phyloP scores from a whole-genome alignment of 2,797 vertebrate species.

The Tiaroga cobitis region DNA sequence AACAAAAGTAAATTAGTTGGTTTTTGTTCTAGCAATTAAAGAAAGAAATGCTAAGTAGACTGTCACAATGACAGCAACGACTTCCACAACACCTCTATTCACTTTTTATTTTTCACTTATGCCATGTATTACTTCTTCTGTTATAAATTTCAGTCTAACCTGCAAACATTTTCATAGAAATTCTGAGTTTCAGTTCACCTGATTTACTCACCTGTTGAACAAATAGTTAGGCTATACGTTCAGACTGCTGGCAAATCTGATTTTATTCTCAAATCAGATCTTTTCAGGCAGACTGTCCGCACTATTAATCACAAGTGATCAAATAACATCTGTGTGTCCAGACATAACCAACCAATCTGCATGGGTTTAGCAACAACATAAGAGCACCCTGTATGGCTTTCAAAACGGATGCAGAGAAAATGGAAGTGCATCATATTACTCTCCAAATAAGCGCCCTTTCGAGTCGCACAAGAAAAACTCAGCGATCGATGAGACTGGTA shows the following conservation, averaged over 20 bases:
- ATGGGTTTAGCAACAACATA: no score
- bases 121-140: background rate
- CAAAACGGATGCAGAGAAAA: no score
- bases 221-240: constrained; percentile 1
- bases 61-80: background rate
- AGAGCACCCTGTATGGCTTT: no score
- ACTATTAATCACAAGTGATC: background rate
- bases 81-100: background rate
- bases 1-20: background rate
- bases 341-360: no score
- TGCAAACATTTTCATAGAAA: background rate
- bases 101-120: background rate
- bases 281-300: background rate
- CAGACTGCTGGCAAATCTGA: no score
- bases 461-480: no score
- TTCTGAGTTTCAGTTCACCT: background rate
- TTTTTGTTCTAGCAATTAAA: background rate
- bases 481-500: no score
- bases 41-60: background rate
- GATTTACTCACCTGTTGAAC: background rate
- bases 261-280: no score
- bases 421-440: no score
- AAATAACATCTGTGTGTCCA: background rate
- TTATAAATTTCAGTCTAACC: background rate
- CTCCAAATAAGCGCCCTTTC: no score